Evolutionary conservation across 2,888 invertebrate genomes (phyloP).

Genomic region (Diarsia rubi): DNA sequence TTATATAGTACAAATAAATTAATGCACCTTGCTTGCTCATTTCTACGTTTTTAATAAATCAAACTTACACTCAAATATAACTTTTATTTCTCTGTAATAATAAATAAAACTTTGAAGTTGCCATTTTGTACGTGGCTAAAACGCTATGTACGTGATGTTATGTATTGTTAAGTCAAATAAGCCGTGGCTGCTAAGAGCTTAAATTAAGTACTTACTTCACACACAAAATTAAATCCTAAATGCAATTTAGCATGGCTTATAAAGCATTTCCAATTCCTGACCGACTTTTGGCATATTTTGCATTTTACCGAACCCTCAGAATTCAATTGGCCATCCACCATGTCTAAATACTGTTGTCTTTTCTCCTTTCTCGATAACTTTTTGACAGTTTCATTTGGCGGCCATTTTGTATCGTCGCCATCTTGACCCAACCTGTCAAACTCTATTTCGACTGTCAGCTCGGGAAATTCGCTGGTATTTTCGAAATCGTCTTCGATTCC

Average conservation of each 20-base stretch:
- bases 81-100: too few relatives aligned
- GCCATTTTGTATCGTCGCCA: constrained; percentile 48
- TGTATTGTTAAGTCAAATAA: too few relatives aligned
- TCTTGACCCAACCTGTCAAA: constrained; percentile 40
- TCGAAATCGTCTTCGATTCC: constrained; percentile 24
- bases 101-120: too few relatives aligned
- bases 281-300: constrained; percentile 67
- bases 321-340: constrained; percentile 68
- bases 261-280: constrained; percentile 72
- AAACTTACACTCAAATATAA: too few relatives aligned
- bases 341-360: constrained; percentile 62
- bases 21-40: too few relatives aligned
- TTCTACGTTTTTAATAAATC: too few relatives aligned
- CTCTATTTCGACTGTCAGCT: constrained; percentile 37
- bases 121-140: too few relatives aligned
- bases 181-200: too few relatives aligned
- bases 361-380: constrained; percentile 57
- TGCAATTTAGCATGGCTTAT: constrained; percentile 70
- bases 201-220: constrained; percentile 65
- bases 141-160: too few relatives aligned
- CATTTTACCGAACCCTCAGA: constrained; percentile 67
- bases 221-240: constrained; percentile 73
- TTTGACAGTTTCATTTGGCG: constrained; percentile 26
- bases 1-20: too few relatives aligned
- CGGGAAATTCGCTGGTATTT: constrained; percentile 19